Base-by-base conservation (phyloP, 2,888 invertebrate genomes). In the Campoletis raptor region DNA sequence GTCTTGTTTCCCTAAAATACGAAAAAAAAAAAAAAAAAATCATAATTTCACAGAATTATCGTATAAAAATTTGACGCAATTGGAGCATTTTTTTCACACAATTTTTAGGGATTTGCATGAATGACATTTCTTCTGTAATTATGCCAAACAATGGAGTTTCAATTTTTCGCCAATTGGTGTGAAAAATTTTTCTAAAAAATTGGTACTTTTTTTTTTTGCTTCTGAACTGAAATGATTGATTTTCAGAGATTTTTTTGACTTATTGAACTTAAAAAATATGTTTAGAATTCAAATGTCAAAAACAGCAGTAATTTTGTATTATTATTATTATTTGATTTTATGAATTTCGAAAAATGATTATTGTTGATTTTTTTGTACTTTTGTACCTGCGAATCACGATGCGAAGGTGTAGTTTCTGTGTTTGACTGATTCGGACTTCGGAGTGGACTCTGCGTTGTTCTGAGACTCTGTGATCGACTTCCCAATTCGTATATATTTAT, bases 401-500 rank as follows among this genome's bases (percentile, higher is more conserved):
- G 92, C 54, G 92, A 92, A 8, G 90, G 92, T 45, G 92, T 91
- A 52, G 92, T 92, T 84, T 93, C 92, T 81, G 93, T 93, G 81
- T 89, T 91, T 83, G 90, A 91, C 81, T 92, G 92, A 76, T 88
- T 90, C 12, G 91, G 92, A 90, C 92, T 93, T 54, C 91, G 91
- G 40, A 93, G 90, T 10, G 92, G 92, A 81, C 92, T 93, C 15
- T 92, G 92, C 24, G 92, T 90, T n/a, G 92, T 90, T 89, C 92
- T 90, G 21, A 92, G 92, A 85, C 91, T 92, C 83, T 92, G 92
- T 42, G 93, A 90, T 78, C 92, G 92, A 79, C 93, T 92, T 74
- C 96, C 96, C 89, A 96, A 94, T 93, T 96, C 96, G 94, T 96
- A 96, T 90, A 96, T 96, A 94, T 96, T 96, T 92, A 96, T 94